Evolutionary conservation across 1,140 invertebrate species (phyloP), one percentile per base, ranked within the genome.

Genomic region (Bacillus rossius): DNA sequence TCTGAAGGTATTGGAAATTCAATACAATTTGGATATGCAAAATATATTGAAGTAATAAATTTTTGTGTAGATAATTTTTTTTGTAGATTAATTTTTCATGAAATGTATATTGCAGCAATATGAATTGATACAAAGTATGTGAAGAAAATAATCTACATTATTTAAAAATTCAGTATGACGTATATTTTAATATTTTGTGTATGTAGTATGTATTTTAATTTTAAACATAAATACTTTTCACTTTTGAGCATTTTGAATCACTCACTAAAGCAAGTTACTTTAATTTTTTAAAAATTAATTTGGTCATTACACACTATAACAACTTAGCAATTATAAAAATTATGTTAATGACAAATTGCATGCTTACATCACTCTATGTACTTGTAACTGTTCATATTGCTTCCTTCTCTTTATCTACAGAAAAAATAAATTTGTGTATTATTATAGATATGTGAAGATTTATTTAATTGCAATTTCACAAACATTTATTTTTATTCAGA

Each of bases 371-470:
- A 57, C 55, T 48, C 52, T 43, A 22, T 55, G 38, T 60, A 60
- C 58, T 53, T 60, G 58, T 60, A 51, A 51, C 48, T 60, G 55
- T 60, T 60, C 51, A 55, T 60, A 54, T 57, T 57, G 55, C 55
- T 48, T 42, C 51, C 54, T 51, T 60, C 55, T 60, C 58, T 60
- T 60, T 43, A 60, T 60, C 58, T 55, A 60, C 45, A 55, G 51
- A 59, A 60, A 60, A 55, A 55, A 60, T n/a, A 60, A 57, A 60
- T 55, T 55, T 60, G 58, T 60, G 58, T 60, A 60, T 60, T 60
- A 60, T 60, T 60, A 55, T 43, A 55, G 38, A 41, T 34, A 10
- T 34, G 29, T 34, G 29, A 10, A 34, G 5, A 34, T 34, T 34
- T 34, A 34, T 34, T 34, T 34, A 10, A 34, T 34, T 4, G 29